These are phyloP conservation scores for Camponotus vicinus DNA, from an alignment of 1,140 invertebrate species.

Conservation along the genomic window DNA sequence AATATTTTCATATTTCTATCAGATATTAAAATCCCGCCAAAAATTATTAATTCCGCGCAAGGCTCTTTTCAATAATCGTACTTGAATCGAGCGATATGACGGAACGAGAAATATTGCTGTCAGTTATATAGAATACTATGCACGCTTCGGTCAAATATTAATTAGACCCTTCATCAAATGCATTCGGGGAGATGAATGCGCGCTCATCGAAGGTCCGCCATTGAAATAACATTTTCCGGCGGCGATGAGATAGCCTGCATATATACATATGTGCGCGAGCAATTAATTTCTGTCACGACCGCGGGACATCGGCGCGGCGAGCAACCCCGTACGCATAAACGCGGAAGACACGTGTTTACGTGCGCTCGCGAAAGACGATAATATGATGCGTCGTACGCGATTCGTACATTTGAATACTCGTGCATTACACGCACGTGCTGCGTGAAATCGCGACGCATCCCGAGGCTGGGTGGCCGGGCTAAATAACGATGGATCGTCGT, in stretches of 20 bases:
- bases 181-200: constrained; percentile 52
- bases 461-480: neutral
- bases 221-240: constrained; percentile 61
- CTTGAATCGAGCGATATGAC: neutral
- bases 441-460: constrained; percentile 11
- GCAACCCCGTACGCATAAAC: constrained; percentile 19
- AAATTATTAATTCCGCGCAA: neutral
- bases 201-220: constrained; percentile 45
- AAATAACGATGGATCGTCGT: constrained; percentile 57
- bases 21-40: neutral
- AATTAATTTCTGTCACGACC: constrained; percentile 59
- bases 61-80: constrained; percentile 20
- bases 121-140: neutral
- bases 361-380: constrained; percentile 47
- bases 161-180: constrained; percentile 58
- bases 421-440: constrained; percentile 15
- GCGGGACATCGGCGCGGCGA: constrained; percentile 21
- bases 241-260: constrained; percentile 30
- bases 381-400: constrained; percentile 22
- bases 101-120: constrained; percentile 35
- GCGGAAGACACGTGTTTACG: constrained; percentile 25
- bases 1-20: constrained; percentile 30
- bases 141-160: constrained; percentile 36
- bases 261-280: constrained; percentile 18
- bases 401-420: neutral